phyloP scores from a whole-genome alignment of 30 jellyfish, hydroid and myxozoan species.

The Pseudorhiza aurosa region DNA sequence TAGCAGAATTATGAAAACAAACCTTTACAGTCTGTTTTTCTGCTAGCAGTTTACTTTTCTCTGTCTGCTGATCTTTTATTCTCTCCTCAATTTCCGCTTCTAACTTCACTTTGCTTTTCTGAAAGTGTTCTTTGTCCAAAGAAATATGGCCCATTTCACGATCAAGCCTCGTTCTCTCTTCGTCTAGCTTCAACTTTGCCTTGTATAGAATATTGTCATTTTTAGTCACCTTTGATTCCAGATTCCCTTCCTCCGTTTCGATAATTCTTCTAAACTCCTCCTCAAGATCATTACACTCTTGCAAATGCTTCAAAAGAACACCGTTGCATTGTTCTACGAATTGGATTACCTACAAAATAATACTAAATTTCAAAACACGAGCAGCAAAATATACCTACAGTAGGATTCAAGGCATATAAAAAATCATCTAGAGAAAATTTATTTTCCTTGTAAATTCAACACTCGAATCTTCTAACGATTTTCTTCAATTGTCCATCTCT shows the following conservation, averaged over 20 bases:
- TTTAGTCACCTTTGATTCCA: not conserved
- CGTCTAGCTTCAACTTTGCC: conserved; percentile 28
- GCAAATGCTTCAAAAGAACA: not conserved
- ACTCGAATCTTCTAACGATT: too few species aligned
- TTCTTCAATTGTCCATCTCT: too few species aligned
- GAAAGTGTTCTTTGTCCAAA: conserved; percentile 54
- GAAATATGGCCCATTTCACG: conserved; percentile 64
- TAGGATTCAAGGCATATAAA: too few species aligned
- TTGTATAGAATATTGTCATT: conserved; percentile 10
- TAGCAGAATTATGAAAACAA: too few species aligned
- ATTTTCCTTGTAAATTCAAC: too few species aligned
- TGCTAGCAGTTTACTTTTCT: conserved; percentile 17
- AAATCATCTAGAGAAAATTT: too few species aligned
- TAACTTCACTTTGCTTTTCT: conserved; percentile 8
- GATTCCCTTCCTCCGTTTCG: conserved; percentile 13
- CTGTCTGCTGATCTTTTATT: conserved; percentile 16
- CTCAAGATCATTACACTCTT: conserved; percentile 33
- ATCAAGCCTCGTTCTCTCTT: conserved; percentile 54
- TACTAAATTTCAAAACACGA: too few species aligned
- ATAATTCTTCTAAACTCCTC: conserved; percentile 32
- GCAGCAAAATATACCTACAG: too few species aligned
- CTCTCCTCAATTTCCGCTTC: conserved; percentile 46
- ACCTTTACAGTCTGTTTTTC: conserved; percentile 31
- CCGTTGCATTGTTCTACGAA: conserved; percentile 27
- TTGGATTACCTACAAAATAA: conserved; percentile 13